A percentile compares a stretch with the other conserved stretches of the same genome.
Evolutionary conservation across 2,113 vertebrate genomes (phyloP).

Genomic region (Acanthisitta chloris): DNA sequence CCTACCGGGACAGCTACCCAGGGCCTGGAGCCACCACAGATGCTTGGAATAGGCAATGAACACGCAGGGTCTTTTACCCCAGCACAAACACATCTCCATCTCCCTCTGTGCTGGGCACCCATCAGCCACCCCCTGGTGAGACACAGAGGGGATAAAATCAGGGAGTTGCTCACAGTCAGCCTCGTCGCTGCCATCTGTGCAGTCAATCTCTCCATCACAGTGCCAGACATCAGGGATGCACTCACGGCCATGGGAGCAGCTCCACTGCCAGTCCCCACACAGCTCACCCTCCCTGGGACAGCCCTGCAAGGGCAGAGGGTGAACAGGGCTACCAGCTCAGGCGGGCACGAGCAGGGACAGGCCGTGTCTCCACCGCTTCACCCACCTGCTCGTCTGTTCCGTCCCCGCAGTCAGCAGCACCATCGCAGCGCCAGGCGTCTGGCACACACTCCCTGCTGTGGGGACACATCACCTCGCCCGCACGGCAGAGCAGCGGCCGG

Average conservation of each 20-base stretch:
- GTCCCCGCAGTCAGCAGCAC: slow-evolving; percentile 82
- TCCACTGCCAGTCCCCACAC: slow-evolving; percentile 73
- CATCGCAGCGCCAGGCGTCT: slow-evolving; percentile 86
- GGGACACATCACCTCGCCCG: slow-evolving; percentile 67
- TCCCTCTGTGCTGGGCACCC: neutral
- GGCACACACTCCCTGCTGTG: slow-evolving; percentile 81
- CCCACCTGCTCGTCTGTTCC: slow-evolving; percentile 85
- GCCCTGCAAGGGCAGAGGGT: neutral
- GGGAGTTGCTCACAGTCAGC: slow-evolving; percentile 75
- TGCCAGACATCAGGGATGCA: slow-evolving; percentile 84
- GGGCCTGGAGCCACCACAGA: neutral
- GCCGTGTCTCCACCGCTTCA: neutral
- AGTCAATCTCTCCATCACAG: slow-evolving; percentile 84
- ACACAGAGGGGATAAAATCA: neutral
- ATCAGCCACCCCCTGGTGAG: neutral
- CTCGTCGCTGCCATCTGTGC: slow-evolving; percentile 82
- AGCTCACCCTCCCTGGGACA: neutral
- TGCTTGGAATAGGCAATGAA: neutral
- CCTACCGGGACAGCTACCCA: neutral
- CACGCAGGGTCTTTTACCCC: neutral
- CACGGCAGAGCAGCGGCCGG: slow-evolving; percentile 69
- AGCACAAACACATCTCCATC: neutral
- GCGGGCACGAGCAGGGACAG: fast-evolving
- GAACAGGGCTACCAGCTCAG: neutral
- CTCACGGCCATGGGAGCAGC: slow-evolving; percentile 67